Evolutionary conservation across 2,888 invertebrate species (phyloP).

Genomic region (Leucania comma): DNA sequence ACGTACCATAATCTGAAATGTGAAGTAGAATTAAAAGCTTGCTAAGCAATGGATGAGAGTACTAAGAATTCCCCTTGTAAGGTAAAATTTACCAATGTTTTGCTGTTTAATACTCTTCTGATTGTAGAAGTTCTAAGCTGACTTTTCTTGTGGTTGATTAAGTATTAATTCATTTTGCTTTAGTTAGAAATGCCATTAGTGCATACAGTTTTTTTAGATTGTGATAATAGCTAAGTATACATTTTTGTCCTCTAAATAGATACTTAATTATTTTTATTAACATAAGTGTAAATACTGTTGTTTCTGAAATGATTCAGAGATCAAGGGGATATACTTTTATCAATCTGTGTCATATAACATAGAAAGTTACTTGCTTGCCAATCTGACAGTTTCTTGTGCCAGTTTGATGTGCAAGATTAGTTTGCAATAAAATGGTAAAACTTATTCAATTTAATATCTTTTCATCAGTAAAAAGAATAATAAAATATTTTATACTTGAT

Average conservation of each 20-base stretch:
- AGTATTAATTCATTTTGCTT: slow-evolving; percentile 61
- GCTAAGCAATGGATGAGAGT: slow-evolving; percentile 87
- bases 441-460: slow-evolving; percentile 19
- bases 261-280: slow-evolving; percentile 44
- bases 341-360: slow-evolving; percentile 27
- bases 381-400: slow-evolving; percentile 34
- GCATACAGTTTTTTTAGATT: slow-evolving; percentile 57
- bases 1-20: slow-evolving; percentile 84
- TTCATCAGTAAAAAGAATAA: slow-evolving; percentile 27
- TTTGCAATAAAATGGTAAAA: slow-evolving; percentile 36
- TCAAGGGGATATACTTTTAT: slow-evolving; percentile 65
- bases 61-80: slow-evolving; percentile 88
- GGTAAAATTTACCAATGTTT: slow-evolving; percentile 84
- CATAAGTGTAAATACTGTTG: slow-evolving; percentile 36
- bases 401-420: slow-evolving; percentile 39
- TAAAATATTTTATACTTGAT: slow-evolving; percentile 41
- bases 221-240: slow-evolving; percentile 45
- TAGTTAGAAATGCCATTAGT: slow-evolving; percentile 60
- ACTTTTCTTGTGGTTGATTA: slow-evolving; percentile 61
- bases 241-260: slow-evolving; percentile 43
- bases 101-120: slow-evolving; percentile 71
- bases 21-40: slow-evolving; percentile 81
- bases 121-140: slow-evolving; percentile 67
- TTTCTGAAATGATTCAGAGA: slow-evolving; percentile 44
- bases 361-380: slow-evolving; percentile 42